phyloP scores from a whole-genome alignment of 2,797 vertebrate species.

The Hoplostethus mediterraneus region DNA sequence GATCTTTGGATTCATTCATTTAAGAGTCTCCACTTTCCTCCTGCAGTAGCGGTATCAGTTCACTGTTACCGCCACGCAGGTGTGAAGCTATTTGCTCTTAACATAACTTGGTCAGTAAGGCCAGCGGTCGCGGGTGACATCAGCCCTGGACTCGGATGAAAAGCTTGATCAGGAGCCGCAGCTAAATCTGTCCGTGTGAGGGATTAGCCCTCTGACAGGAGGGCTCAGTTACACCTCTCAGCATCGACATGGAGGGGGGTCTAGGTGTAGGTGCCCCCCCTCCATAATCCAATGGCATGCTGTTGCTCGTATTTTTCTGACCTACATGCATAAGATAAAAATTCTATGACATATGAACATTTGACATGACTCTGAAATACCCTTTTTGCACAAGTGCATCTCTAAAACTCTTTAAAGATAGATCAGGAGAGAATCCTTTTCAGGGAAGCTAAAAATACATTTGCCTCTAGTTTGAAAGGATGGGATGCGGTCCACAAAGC shows the following conservation, averaged over 20 bases:
- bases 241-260: conserved; percentile 50
- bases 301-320: conserved; percentile 46
- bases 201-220: conserved; percentile 71
- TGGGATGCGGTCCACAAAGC: conserved; percentile 15
- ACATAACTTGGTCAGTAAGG: conserved; percentile 55
- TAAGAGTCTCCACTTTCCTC: not conserved
- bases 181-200: conserved; percentile 69
- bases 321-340: conserved; percentile 44
- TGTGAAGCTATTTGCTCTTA: conserved; percentile 61
- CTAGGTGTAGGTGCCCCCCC: conserved; percentile 33
- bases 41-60: conserved; percentile 9
- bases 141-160: conserved; percentile 70
- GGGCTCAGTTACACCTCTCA: conserved; percentile 66
- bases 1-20: conserved; percentile 34
- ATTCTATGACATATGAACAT: conserved; percentile 20
- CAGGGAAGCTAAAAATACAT: not conserved
- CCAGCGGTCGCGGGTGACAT: conserved; percentile 46
- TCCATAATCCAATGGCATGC: conserved; percentile 44
- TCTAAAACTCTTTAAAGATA: conserved; percentile 18
- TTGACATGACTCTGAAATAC: conserved; percentile 49
- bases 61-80: conserved; percentile 44
- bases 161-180: conserved; percentile 47
- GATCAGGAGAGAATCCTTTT: conserved; percentile 11
- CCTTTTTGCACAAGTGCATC: conserved; percentile 31
- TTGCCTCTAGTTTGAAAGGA: conserved; percentile 25